Percentiles rank a stretch among this genome's conserved stretches.
These are phyloP conservation scores for Toxostoma redivivum DNA, from an alignment of 2,113 vertebrate species.

Conservation along the genomic window DNA sequence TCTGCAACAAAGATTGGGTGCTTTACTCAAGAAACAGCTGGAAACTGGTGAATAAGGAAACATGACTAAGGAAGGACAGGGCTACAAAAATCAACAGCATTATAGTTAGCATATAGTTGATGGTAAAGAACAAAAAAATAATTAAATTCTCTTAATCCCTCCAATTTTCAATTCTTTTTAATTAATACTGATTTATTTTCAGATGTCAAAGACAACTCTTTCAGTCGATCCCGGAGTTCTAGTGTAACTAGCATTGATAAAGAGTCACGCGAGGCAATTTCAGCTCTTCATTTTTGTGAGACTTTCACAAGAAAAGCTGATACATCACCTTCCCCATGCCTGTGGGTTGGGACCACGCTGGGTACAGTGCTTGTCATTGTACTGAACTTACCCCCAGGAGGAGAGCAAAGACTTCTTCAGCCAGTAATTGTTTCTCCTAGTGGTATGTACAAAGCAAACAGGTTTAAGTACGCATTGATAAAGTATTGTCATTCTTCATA, in stretches of 20 bases:
- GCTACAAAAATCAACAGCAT: background rate
- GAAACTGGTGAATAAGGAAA: background rate
- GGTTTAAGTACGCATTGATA: background rate
- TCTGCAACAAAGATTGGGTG: background rate
- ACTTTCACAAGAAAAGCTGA: slow-evolving; percentile 90
- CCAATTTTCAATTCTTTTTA: background rate
- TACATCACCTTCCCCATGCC: slow-evolving; percentile 79
- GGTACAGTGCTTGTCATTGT: slow-evolving; percentile 89
- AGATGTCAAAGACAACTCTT: slow-evolving; percentile 98
- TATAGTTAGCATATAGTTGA: background rate
- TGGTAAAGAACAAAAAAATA: background rate
- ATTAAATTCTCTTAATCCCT: background rate
- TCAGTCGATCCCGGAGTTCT: slow-evolving; percentile 96
- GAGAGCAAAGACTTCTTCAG: slow-evolving; percentile 94
- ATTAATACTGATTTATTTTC: slow-evolving; percentile 64
- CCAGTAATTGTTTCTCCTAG: slow-evolving; percentile 94
- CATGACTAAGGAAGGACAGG: background rate
- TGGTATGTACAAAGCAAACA: slow-evolving; percentile 74
- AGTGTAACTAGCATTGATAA: slow-evolving; percentile 99
- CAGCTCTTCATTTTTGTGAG: slow-evolving; percentile 92
- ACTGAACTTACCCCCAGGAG: slow-evolving; percentile 88
- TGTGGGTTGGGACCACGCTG: slow-evolving; percentile 93
- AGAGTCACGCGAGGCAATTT: slow-evolving; percentile 91
- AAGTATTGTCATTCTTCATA: rapidly evolving
- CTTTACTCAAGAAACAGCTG: background rate